Evolutionary conservation across 53 echinoderm and acorn worm genomes (phyloP).

Genomic region (Patiria pectinifera): DNA sequence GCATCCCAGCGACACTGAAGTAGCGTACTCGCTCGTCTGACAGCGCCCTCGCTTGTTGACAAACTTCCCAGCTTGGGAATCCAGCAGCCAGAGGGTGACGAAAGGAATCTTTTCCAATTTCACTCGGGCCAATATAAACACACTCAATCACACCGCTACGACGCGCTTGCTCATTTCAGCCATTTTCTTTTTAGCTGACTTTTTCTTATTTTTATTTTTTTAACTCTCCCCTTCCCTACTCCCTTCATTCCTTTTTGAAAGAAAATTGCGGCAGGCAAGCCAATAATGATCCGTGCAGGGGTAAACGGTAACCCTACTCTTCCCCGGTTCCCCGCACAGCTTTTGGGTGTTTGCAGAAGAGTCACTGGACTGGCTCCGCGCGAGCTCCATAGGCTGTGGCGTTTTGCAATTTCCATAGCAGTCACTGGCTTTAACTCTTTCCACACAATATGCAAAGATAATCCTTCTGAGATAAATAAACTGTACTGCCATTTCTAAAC

Average conservation of each 20-base stretch:
- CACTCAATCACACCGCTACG: constrained; percentile 28
- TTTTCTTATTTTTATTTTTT: neutral
- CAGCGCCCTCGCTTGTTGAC: constrained; percentile 38
- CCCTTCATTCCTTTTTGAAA: constrained; percentile 25
- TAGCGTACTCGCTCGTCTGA: neutral
- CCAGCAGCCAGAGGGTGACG: neutral
- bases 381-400: neutral
- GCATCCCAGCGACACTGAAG: neutral
- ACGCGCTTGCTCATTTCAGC: constrained; percentile 2
- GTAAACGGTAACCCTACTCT: constrained; percentile 53
- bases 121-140: constrained; percentile 53
- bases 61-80: neutral
- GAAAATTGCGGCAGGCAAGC: constrained; percentile 47
- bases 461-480: neutral
- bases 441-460: neutral
- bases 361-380: neutral
- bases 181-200: neutral
- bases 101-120: constrained; percentile 24
- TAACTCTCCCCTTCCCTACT: neutral
- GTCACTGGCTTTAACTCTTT: neutral
- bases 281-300: constrained; percentile 38
- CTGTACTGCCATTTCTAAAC: neutral
- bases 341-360: constrained; percentile 35
- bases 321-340: neutral
- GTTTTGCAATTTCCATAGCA: neutral